Base-by-base conservation (phyloP, 2,888 invertebrate genomes). In the Panorpa germanica region DNA sequence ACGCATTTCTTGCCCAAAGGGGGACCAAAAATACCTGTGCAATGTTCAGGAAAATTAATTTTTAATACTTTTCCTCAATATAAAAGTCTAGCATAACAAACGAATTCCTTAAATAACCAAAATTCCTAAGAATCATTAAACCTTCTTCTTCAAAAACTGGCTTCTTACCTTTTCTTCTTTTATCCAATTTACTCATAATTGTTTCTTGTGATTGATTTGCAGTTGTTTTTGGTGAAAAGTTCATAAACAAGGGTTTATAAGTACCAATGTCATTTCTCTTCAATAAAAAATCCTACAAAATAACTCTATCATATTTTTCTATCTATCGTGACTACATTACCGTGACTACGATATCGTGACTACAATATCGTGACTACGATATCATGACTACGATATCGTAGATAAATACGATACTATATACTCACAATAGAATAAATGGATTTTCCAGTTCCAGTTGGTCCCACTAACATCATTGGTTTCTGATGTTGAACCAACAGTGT, bases 361-460 rank as follows among this genome's bases (percentile, higher is more conserved):
- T n/a, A n/a, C n/a, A n/a, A n/a, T n/a, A n/a, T n/a, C n/a, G n/a
- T n/a, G n/a, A n/a, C n/a, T n/a, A n/a, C n/a, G n/a, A n/a, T n/a
- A n/a, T n/a, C n/a, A n/a, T n/a, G n/a, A n/a, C n/a, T n/a, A n/a
- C n/a, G n/a, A n/a, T n/a, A n/a, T n/a, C n/a, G n/a, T n/a, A n/a
- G n/a, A n/a, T n/a, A n/a, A n/a, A n/a, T n/a, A n/a, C n/a, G n/a
- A n/a, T n/a, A n/a, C n/a, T n/a, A n/a, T n/a, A n/a, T n/a, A n/a
- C n/a, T n/a, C n/a, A n/a, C n/a, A 45, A 76, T 75, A 12, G 77
- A 74, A 41, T 91, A 88, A 26, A 80, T 78, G 4, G 90, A 86
- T 55, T 95, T 95, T 33, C 93, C 93, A 1, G 93, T 93, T 19
- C 93, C 88, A 0, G 93, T 91, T 0, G 91, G 88, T 1, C 93